Base-by-base conservation (phyloP, 2,888 invertebrate genomes). In the Meteorus cinctellus region DNA sequence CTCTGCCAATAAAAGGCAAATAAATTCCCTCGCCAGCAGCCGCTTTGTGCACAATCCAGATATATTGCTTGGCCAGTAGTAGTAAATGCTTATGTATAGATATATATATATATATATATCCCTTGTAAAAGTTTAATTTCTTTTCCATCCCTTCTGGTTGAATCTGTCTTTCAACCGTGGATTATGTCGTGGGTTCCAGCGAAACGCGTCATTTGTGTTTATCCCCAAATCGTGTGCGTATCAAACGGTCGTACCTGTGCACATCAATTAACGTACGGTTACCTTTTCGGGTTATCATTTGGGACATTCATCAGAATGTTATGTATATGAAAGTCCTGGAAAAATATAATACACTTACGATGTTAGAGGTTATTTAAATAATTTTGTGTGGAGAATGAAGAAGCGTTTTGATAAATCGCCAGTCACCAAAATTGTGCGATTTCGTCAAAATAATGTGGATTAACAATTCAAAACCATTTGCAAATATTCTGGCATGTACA, bases 1-100 rank as follows among this genome's bases (percentile, higher is more conserved):
- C 74, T 62, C 84, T 87, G 86, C 83, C 87, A 86, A 87, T 87
- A 85, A 84, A 86, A 82, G 79, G 81, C 80, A 83, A 86, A 87
- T 87, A 85, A 86, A 87, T 87, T 85, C 81, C 78, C 77, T 74
- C 79, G 79, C 76, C 81, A 81, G 80, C 77, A 80, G 77, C 73
- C 19, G 65, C 71, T 78, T 78, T 75, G 78, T 78, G 82, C 77
- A 62, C 63, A 55, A 34, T 29, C 36, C 14, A 34, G 68, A 75
- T 73, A 72, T 71, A 65, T 71, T 72, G 27, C 51, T 68, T 31
- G 29, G 16, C 55, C 55, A 55, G 55, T 55, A 55, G 48, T n/a
- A 24, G n/a, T 41, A 19, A 24, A 55, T 55, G 19, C 19, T 19
- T 24, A 55, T 24, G 19, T 55, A 55, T 24, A n/a, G n/a, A n/a